Percentiles rank a stretch among this genome's conserved stretches.
Conservation (phyloP, 2,888 invertebrate genomes). For the Acleris literana region DNA sequence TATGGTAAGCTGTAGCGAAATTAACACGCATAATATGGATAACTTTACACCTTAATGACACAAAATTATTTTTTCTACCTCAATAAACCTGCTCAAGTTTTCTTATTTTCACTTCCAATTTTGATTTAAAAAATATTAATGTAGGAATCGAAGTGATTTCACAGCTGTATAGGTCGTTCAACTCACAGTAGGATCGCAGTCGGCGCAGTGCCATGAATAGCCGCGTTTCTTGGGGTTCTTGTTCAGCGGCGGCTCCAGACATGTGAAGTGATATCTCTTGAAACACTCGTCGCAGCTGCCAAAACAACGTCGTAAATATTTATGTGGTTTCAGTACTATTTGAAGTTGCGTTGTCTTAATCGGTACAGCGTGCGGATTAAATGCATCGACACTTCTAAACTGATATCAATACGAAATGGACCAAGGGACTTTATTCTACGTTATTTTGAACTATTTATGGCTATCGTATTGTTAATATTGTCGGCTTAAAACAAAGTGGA, state of each 20-base stretch:
- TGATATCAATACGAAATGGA: no score
- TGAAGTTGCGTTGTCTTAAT: not conserved
- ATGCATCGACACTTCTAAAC: not conserved
- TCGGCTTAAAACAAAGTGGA: no score
- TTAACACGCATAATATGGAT: no score
- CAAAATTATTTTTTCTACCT: no score
- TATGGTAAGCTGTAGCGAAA: no score
- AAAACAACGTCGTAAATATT: not conserved
- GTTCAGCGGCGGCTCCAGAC: conserved; percentile 96
- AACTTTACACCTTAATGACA: no score
- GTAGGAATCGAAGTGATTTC: not conserved
- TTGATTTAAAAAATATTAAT: not conserved
- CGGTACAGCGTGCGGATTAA: not conserved
- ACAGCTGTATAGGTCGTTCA: not conserved
- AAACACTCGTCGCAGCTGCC: conserved; percentile 95
- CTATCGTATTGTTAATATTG: no score
- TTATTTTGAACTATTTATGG: no score
- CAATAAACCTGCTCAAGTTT: no score
- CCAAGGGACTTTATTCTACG: no score
- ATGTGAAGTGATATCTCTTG: conserved; percentile 95
- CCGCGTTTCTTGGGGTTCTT: conserved; percentile 97
- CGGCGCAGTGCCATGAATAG: conserved; percentile 97
- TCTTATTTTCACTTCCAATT: no score
- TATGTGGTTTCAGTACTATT: not conserved
- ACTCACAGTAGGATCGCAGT: conserved; percentile 95